Evolutionary conservation across 2,113 vertebrate species (phyloP).

Genomic region (Oxyruncus cristatus): DNA sequence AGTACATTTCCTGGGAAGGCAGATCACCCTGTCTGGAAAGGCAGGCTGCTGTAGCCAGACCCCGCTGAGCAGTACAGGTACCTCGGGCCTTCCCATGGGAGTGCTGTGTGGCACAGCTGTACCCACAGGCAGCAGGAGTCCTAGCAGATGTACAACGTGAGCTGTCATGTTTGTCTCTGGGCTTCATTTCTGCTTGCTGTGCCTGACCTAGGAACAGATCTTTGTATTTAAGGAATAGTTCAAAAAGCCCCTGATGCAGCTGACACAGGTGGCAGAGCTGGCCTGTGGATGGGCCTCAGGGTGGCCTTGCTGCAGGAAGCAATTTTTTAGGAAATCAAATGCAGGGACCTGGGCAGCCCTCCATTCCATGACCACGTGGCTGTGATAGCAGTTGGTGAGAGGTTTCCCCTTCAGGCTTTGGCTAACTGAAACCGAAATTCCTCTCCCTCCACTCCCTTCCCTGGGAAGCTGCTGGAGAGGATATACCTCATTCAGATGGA

Average conservation of each 20-base stretch:
- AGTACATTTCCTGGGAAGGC: not conserved
- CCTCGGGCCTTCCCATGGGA: not conserved
- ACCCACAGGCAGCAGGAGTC: not conserved
- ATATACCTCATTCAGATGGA: not conserved
- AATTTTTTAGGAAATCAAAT: not conserved
- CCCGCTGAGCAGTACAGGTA: not conserved
- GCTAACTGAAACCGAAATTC: not conserved
- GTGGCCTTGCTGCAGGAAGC: not conserved
- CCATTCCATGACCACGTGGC: not conserved
- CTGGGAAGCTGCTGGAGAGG: not conserved
- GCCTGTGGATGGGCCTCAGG: not conserved
- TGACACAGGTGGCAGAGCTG: constrained; percentile 31
- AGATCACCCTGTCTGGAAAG: not conserved
- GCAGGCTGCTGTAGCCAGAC: not conserved
- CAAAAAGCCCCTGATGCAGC: not conserved
- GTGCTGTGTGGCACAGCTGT: not conserved
- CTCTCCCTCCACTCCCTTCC: not conserved
- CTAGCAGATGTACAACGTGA: fast-evolving
- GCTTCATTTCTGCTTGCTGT: not conserved
- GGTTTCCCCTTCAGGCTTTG: not conserved
- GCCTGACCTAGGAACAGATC: not conserved
- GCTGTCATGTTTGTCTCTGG: not conserved
- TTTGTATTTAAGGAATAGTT: fast-evolving
- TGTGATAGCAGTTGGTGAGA: not conserved
- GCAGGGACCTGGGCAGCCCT: not conserved